A percentile compares a stretch with the other conserved stretches of the same genome.
Evolutionary conservation across 2,797 vertebrate genomes (phyloP).

Genomic region (Tenualosa thibaudeaui): DNA sequence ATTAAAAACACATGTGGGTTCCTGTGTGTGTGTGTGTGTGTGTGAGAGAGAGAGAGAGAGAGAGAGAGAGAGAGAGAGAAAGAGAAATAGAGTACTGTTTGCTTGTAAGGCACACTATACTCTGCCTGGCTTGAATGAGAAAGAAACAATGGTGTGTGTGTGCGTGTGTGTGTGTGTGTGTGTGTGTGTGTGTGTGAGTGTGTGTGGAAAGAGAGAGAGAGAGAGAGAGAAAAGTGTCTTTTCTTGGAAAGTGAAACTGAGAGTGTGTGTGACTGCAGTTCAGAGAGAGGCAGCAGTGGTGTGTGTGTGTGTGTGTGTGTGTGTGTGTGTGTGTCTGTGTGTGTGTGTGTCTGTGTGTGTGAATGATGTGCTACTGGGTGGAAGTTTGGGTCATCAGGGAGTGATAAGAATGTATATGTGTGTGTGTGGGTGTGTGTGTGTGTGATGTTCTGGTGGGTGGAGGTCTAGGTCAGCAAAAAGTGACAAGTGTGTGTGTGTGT

Average conservation of each 20-base stretch:
- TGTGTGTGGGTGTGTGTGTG: constrained; percentile 4
- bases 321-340: not conserved
- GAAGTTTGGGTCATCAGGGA: not conserved
- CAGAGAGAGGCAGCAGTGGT: not conserved
- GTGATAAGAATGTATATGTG: not conserved
- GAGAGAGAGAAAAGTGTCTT: not conserved
- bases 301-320: not conserved
- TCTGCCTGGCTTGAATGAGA: too few relatives aligned
- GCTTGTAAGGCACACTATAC: too few relatives aligned
- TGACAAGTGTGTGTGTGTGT: not conserved
- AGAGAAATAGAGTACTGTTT: too few relatives aligned
- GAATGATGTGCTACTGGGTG: not conserved
- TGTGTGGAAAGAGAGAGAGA: too few relatives aligned
- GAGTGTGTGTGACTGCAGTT: not conserved
- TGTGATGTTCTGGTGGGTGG: not conserved
- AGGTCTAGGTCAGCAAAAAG: not conserved
- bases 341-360: not conserved
- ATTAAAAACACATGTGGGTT: too few relatives aligned
- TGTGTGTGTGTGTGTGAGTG: constrained; percentile 4
- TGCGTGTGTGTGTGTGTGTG: not conserved
- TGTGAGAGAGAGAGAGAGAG: not conserved
- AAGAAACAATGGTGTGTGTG: not conserved
- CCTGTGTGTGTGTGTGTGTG: not conserved
- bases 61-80: too few relatives aligned
- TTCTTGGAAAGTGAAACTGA: not conserved